Base-by-base conservation (phyloP, 2,797 vertebrate species). In the Falco columbarius region DNA sequence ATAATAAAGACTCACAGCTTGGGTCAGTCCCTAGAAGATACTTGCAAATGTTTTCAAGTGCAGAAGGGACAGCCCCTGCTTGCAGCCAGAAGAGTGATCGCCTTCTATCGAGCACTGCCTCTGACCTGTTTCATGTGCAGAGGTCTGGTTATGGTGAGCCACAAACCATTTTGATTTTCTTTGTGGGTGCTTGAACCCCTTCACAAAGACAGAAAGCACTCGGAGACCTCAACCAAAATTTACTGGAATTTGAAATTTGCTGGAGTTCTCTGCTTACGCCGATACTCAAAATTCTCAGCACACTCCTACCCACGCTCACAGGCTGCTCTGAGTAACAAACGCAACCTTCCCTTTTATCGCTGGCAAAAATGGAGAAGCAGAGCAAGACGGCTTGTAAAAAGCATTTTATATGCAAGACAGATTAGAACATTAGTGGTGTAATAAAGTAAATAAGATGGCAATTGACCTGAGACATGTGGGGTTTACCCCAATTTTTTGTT, bases 401-500 rank as follows among this genome's bases (percentile, higher is more conserved):
- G 55, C 73, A 59, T 95, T 98, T 97, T 82, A 97, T 91, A 97
- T 94, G 89, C 97, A 97, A 97, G 94, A 93, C 91, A 92, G 95
- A 96, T 96, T 95, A 96, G 97, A 97, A 97, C 97, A 98, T 98
- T 91, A 97, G 94, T 87, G 94, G 97, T 93, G 93, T 93, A 97
- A 97, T 97, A 97, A 97, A 97, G 94, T 97, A 97, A 98, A 98
- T 97, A 97, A 97, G 96, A 95, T 95, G 89, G 97, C 94, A 98
- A 98, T 98, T 97, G 98, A 98, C 97, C 96, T 94, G 96, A 96
- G 96, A 97, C 95, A 95, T 97, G 97, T 97, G 97, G 97, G 97
- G 97, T 98, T 98, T 97, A 97, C 97, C 96, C 93, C 98, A 90
- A 97, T 95, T 97, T 97, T 98, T 97, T 98, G 98, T 98, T 97